phyloP scores from a whole-genome alignment of 2,888 invertebrate species.

The Eledone cirrhosa region DNA sequence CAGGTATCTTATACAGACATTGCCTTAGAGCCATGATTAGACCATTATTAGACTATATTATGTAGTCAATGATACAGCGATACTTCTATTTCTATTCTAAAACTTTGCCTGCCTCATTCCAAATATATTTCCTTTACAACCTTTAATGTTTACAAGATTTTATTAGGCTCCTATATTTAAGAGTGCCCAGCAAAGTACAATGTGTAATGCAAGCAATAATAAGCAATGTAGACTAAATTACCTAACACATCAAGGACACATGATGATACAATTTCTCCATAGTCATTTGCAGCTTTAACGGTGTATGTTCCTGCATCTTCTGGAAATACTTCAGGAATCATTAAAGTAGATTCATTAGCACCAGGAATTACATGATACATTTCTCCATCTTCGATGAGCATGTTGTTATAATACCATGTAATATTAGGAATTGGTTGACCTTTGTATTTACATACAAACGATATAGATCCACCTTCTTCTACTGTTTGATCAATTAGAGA shows the following conservation, averaged over 20 bases:
- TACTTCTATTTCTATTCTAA: too few relatives aligned
- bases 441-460: constrained; percentile 62
- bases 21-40: too few relatives aligned
- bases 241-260: constrained; percentile 76
- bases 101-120: too few relatives aligned
- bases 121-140: too few relatives aligned
- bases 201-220: too few relatives aligned
- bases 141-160: too few relatives aligned
- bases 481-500: constrained; percentile 52
- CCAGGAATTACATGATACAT: constrained; percentile 72
- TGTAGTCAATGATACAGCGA: too few relatives aligned
- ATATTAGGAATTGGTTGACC: constrained; percentile 69
- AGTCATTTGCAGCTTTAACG: constrained; percentile 77
- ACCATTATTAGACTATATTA: too few relatives aligned
- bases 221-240: constrained; percentile 1
- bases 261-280: constrained; percentile 81
- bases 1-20: too few relatives aligned
- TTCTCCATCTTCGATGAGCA: constrained; percentile 71
- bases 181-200: too few relatives aligned
- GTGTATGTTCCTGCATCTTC: constrained; percentile 83
- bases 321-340: constrained; percentile 73
- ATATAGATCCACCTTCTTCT: constrained; percentile 58
- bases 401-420: constrained; percentile 84
- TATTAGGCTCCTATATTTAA: too few relatives aligned
- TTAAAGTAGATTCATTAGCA: constrained; percentile 68